These are phyloP conservation scores for Lasioglossum calceatum DNA, from an alignment of 2,888 invertebrate genomes.

Conservation along the genomic window DNA sequence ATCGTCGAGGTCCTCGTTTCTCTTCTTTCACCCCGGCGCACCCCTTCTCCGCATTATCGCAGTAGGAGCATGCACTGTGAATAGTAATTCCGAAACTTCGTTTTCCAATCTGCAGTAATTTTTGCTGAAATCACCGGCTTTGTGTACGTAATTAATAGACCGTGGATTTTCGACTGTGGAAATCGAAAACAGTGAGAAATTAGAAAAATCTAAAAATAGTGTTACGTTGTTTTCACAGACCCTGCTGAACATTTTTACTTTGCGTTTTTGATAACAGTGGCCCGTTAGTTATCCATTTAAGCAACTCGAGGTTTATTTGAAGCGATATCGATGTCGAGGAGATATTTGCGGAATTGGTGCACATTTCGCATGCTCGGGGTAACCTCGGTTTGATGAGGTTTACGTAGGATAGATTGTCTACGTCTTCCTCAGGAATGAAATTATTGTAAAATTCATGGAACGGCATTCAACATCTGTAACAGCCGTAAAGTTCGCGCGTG, in stretches of 20 bases:
- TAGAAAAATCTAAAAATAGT: no score
- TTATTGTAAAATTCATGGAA: background rate
- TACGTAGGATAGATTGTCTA: background rate
- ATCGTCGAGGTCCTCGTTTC: conserved; percentile 74
- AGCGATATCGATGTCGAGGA: background rate
- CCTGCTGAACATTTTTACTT: no score
- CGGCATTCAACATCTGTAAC: background rate
- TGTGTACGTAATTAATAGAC: no score
- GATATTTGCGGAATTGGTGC: background rate
- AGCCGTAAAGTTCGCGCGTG: background rate
- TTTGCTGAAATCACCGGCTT: background rate
- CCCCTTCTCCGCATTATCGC: conserved; percentile 27
- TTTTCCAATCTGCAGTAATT: background rate
- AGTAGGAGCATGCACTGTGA: conserved; percentile 2
- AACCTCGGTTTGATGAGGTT: background rate
- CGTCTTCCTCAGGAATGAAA: background rate
- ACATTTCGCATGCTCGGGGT: background rate
- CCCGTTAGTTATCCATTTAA: background rate
- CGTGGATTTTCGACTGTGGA: no score
- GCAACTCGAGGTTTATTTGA: background rate
- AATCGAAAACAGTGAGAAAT: no score
- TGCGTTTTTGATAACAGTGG: background rate
- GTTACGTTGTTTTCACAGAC: no score
- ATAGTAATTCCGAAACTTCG: background rate
- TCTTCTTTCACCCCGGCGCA: conserved; percentile 52